phyloP scores from a whole-genome alignment of 2,797 vertebrate species.

The Arremon aurantiirostris region DNA sequence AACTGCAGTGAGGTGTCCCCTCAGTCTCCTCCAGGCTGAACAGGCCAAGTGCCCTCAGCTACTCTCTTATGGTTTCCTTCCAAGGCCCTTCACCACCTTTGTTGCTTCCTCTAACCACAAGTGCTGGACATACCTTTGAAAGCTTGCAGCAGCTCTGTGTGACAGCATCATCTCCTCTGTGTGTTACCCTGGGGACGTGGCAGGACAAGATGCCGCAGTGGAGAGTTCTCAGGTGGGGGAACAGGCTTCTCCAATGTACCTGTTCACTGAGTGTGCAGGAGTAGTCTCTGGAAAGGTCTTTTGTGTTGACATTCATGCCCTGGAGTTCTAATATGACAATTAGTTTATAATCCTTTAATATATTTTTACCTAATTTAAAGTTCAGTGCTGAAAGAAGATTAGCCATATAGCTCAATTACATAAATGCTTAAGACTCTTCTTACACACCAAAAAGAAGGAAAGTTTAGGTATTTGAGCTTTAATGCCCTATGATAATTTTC shows the following conservation, averaged over 20 bases:
- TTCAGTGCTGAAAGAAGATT: background rate
- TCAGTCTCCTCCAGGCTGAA: background rate
- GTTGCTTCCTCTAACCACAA: background rate
- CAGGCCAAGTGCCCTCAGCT: background rate
- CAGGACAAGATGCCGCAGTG: background rate
- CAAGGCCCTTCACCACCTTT: background rate
- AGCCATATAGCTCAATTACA: background rate
- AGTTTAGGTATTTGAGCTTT: background rate
- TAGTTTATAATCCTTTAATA: slow-evolving; percentile 16
- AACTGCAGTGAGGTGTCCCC: accelerated
- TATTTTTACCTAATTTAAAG: slow-evolving; percentile 2
- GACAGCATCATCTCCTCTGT: background rate
- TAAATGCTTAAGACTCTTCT: background rate
- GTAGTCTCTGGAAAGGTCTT: background rate
- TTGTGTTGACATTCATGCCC: background rate
- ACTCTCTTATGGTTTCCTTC: background rate
- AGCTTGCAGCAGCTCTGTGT: background rate
- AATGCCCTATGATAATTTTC: background rate
- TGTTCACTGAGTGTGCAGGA: background rate
- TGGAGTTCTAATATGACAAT: background rate
- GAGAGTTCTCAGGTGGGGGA: background rate
- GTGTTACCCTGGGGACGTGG: accelerated
- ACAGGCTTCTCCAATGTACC: background rate
- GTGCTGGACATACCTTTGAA: background rate
- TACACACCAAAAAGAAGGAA: background rate